Conservation (phyloP, 2,113 vertebrate genomes). For the Entomyzon cyanotis region DNA sequence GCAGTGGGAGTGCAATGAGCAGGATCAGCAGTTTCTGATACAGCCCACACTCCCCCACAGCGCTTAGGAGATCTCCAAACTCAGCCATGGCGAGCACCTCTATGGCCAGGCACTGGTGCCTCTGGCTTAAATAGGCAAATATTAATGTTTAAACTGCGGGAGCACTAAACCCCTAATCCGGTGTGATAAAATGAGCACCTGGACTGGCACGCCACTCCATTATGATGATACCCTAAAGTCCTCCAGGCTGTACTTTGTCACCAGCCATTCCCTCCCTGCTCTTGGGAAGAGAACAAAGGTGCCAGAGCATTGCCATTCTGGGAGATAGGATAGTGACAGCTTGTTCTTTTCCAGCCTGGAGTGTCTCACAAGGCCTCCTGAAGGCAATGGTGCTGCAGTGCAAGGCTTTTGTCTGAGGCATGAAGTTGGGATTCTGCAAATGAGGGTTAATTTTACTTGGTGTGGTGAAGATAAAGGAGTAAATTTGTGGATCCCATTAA, state of each 20-base stretch:
- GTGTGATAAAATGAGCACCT: neutral
- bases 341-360: neutral
- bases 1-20: conserved; percentile 67
- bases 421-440: neutral
- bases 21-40: conserved; percentile 82
- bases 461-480: neutral
- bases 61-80: conserved; percentile 66
- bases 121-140: neutral
- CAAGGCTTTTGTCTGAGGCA: neutral
- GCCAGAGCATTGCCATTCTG: neutral
- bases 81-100: neutral
- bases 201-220: neutral
- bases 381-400: neutral
- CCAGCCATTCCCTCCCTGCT: neutral
- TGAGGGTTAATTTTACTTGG: neutral
- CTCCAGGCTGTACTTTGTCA: conserved; percentile 28
- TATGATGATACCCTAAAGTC: neutral
- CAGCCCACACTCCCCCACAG: conserved; percentile 78
- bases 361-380: neutral
- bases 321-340: rapidly evolving
- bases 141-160: conserved; percentile 52
- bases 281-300: neutral
- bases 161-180: conserved; percentile 9
- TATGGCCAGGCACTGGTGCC: neutral
- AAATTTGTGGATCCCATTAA: neutral